Conservation (phyloP, 2,113 vertebrate species). For the Ovis aries region ARS-UI_Ramb_v3.0 NC_056055.1:61120001-61120500, state of each 20-base stretch:
- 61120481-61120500: conserved; percentile 57
- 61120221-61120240: conserved; percentile 28
- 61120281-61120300: conserved; percentile 58
- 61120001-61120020: neutral
- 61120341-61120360: neutral
- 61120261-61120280: conserved; percentile 23
- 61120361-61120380: conserved; percentile 38
- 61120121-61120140: conserved; percentile 40
- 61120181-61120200: conserved; percentile 28
- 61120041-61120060: neutral
- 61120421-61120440: conserved; percentile 29
- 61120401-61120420: conserved; percentile 46
- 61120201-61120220: conserved; percentile 44
- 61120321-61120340: conserved; percentile 38
- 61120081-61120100: neutral
- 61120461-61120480: conserved; percentile 36
- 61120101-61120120: conserved; percentile 39
- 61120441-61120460: conserved; percentile 54
- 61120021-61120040: neutral
- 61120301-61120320: conserved; percentile 60
- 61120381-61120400: conserved; percentile 20
- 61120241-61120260: conserved; percentile 20
- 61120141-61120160: conserved; percentile 35
- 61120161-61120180: conserved; percentile 25
- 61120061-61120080: neutral